Percentiles rank a stretch among this genome's conserved stretches.
Conservation (phyloP, 1,140 invertebrate species). For the Asobara japonica region DNA sequence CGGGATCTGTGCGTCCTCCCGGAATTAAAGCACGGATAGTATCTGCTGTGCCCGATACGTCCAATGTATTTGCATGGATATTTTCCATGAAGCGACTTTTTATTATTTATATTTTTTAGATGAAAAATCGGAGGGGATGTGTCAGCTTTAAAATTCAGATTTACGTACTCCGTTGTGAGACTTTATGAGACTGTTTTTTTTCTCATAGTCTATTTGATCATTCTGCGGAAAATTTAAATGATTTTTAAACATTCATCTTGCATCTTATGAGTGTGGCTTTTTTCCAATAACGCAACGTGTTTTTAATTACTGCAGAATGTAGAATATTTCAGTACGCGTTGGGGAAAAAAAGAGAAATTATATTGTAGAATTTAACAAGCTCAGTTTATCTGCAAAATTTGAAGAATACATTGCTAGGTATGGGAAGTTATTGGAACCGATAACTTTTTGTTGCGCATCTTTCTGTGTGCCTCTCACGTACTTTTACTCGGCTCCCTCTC, state of each 20-base stretch:
- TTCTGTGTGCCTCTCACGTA: too few species aligned
- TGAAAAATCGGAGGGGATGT: conserved; percentile 3
- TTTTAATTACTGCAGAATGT: too few species aligned
- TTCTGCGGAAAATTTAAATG: not conserved
- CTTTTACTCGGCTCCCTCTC: too few species aligned
- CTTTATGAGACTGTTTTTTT: not conserved
- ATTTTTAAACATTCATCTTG: not conserved
- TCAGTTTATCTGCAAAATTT: too few species aligned
- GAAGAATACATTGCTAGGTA: too few species aligned
- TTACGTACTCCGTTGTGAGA: not conserved
- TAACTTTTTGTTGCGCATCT: too few species aligned
- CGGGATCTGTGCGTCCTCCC: conserved; percentile 22
- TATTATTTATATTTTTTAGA: conserved; percentile 22
- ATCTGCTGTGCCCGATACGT: conserved; percentile 19
- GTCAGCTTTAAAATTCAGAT: not conserved
- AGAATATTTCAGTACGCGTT: too few species aligned
- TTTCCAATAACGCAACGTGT: too few species aligned
- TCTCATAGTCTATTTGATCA: not conserved
- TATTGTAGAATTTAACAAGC: too few species aligned
- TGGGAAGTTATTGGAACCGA: too few species aligned
- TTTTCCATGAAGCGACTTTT: not conserved
- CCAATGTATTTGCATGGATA: conserved; percentile 27
- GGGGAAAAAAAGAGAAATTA: too few species aligned
- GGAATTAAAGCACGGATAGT: conserved; percentile 29
- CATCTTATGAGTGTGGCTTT: too few species aligned